A percentile compares a stretch with the other conserved stretches of the same genome.
Conservation (phyloP, 92 coral and sea anemone species). For the Phenganax stokvisi region DNA sequence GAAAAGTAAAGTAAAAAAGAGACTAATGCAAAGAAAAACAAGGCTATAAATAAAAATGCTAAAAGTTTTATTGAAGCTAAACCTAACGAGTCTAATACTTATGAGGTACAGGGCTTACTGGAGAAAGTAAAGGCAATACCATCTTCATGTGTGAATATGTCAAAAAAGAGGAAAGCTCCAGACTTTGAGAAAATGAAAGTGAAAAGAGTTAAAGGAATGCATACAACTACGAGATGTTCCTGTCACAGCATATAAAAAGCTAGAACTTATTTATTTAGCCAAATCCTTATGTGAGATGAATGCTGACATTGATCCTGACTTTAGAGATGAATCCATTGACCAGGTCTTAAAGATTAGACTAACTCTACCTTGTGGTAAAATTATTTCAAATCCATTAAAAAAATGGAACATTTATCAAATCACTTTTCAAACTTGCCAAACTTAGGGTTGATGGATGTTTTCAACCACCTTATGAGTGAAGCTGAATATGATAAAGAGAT, state of each 20-base stretch:
- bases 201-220: constrained; percentile 45
- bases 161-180: constrained; percentile 1
- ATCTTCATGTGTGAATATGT: background rate
- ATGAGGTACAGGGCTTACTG: background rate
- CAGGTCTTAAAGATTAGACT: constrained; percentile 45
- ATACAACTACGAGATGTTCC: constrained; percentile 50
- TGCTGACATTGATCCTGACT: constrained; percentile 55
- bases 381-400: constrained; percentile 53
- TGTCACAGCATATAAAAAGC: constrained; percentile 52
- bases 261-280: constrained; percentile 55
- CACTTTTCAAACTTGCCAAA: no score
- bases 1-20: background rate
- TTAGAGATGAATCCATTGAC: constrained; percentile 54
- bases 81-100: no score
- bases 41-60: no score
- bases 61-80: no score
- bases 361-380: constrained; percentile 49
- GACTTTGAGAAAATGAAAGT: constrained; percentile 51
- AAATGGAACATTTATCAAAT: constrained; percentile 21
- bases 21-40: no score
- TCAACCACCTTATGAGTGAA: no score
- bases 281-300: constrained; percentile 51
- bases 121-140: background rate
- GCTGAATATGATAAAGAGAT: background rate
- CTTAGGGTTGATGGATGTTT: no score